Conservation (phyloP, 1,140 invertebrate species). For the Plodia interpunctella region DNA sequence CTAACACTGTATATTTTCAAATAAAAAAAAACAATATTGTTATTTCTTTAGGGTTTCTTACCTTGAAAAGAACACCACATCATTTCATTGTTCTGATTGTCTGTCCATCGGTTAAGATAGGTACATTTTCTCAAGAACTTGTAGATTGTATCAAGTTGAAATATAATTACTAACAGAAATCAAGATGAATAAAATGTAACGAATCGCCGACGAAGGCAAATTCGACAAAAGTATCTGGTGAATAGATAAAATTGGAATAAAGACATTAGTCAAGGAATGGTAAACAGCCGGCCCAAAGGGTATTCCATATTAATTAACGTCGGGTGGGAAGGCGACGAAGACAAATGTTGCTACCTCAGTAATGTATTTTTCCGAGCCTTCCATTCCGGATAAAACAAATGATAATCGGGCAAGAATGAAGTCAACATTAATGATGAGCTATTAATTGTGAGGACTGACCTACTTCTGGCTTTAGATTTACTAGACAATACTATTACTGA, state of each 20-base stretch:
- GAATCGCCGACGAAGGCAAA: background rate
- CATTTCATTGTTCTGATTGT: no score
- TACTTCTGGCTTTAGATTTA: background rate
- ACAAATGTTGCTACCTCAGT: constrained; percentile 63
- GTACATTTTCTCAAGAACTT: no score
- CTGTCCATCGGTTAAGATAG: no score
- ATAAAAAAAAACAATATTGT: no score
- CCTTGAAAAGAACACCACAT: no score
- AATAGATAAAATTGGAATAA: constrained; percentile 47
- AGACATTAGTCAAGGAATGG: constrained; percentile 68
- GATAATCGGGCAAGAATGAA: constrained; percentile 75
- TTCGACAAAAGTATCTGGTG: constrained; percentile 4
- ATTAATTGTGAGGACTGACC: constrained; percentile 46
- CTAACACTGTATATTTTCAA: no score
- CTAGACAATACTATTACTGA: no score
- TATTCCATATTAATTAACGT: constrained; percentile 76
- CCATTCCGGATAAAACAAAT: constrained; percentile 66
- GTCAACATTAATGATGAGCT: constrained; percentile 66
- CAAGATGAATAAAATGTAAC: background rate
- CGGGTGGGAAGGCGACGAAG: constrained; percentile 64
- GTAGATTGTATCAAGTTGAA: no score
- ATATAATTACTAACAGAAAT: background rate
- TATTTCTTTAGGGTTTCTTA: no score
- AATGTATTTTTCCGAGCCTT: constrained; percentile 72
- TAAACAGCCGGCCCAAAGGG: constrained; percentile 65